Base-by-base conservation (phyloP, 2,888 invertebrate species). In the Cecidostiba fungosa region DNA sequence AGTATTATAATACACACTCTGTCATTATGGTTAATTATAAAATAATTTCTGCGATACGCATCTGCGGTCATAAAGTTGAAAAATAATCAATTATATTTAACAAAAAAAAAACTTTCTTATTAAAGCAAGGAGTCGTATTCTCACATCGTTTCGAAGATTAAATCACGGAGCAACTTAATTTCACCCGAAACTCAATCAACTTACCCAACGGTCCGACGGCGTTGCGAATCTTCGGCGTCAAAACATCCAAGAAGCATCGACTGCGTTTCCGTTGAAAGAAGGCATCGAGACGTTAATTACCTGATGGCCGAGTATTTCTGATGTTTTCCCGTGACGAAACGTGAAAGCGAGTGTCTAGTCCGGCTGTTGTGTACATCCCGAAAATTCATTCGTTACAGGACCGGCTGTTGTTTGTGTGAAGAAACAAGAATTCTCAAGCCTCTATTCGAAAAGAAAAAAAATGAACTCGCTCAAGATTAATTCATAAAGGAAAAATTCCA, bases 81-180 rank as follows among this genome's bases (percentile, higher is more conserved):
- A 19, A 54, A 19, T 6, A 54, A n/a, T n/a, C 54, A 16, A 54
- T 54, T 62, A 77, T 77, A 77, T 77, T 77, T 39, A 77, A 39
- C 12, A 77, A 62, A 39, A 59, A 39, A 77, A 23, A 39, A 36
- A 62, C 62, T 62, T 36, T 23, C 62, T 62, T 77, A 29, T 43
- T 36, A 16, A 16, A 43, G 12, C 10, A 43, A 43, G 32, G 32
- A 32, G 12, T 43, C 43, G 43, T 43, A 43, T 43, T 43, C 43
- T 1, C 43, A 12, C 43, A 12, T 43, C 29, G 4, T 10, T 10
- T 23, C 14, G 47, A 26, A 43, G 78, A 78, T 78, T 78, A 47
- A 69, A 78, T 70, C 69, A 70, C 70, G 47, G 50, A 70, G 79
- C 70, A 50, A 79, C 70, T 79, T 50, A 47, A 79, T 79, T 79